Conservation (phyloP, 2,113 vertebrate species). For the Xenopus laevis region DNA sequence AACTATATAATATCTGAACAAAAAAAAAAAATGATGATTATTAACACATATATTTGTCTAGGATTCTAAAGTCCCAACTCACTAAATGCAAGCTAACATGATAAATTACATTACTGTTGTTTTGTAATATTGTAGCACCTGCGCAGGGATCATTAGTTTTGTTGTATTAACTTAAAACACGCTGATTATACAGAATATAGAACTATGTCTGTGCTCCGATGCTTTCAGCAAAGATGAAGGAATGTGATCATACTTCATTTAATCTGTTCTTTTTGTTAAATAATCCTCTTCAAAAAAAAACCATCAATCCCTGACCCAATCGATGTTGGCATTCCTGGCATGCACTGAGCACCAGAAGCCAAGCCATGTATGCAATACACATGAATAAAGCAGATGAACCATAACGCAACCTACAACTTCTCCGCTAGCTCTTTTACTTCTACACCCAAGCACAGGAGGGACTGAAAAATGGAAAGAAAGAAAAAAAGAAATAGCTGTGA, state of each 20-base stretch:
- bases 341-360: slow-evolving; percentile 25
- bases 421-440: neutral
- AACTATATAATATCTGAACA: too few species aligned
- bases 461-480: slow-evolving; percentile 14
- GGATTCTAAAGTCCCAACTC: too few species aligned
- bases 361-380: slow-evolving; percentile 20
- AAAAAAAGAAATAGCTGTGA: slow-evolving; percentile 21
- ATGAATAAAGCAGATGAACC: slow-evolving; percentile 37
- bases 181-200: too few species aligned
- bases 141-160: too few species aligned
- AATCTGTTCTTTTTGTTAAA: slow-evolving; percentile 23
- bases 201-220: neutral
- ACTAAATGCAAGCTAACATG: too few species aligned
- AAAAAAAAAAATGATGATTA: too few species aligned
- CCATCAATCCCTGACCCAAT: slow-evolving; percentile 18
- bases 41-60: too few species aligned
- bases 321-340: slow-evolving; percentile 25
- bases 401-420: slow-evolving; percentile 11
- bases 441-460: neutral
- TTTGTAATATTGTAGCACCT: too few species aligned
- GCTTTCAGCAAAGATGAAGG: neutral
- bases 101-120: too few species aligned
- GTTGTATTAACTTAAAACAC: too few species aligned
- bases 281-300: slow-evolving; percentile 24
- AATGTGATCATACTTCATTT: slow-evolving; percentile 16